Base-by-base conservation (phyloP, 2,113 vertebrate species). In the Lanius collurio region DNA sequence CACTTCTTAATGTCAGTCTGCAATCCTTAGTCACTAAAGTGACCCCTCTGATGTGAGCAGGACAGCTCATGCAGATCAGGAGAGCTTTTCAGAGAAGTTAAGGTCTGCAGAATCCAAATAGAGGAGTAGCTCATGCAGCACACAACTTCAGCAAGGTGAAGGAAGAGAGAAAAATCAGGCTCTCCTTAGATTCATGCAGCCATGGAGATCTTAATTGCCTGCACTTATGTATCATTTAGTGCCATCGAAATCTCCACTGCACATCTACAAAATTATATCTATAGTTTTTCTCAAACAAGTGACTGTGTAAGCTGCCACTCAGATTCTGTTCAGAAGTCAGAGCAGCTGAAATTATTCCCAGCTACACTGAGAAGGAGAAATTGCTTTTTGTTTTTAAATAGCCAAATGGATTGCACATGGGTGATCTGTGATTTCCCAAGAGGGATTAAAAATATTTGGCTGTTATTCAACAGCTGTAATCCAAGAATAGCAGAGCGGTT, bases 111-210 rank as follows among this genome's bases (percentile, higher is more conserved):
- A 77, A 62, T 6, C 1, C 16, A 37, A 55, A 55, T 7, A 44
- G 26, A 80, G 11, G 53, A 76, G 47, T 6, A 52, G 46, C 21
- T 68, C 27, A n/a, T 59, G 75, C 70, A 80, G 33, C 39, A 44
- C n/a, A n/a, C 42, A 49, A 33, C 42, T 87, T 53, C 30, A 47
- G 6, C 0, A 0, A 46, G 47, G n/a, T 2, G 6, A 80, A 60
- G 55, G 44, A 74, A 78, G n/a, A 9, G 6, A 64, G 67, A 46
- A 86, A 57, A 86, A 33, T 5, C 59, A 59, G 67, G 18, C 13
- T 75, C 24, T 87, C 71, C 79, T 60, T 39, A 41, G 39, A 55
- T 33, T 28, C 5, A 3, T 11, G 23, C 55, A 63, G 13, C 26
- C 11, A 9, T 11, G 5, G 18, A 76, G 42, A 57, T 37, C 49